Evolutionary conservation across 2,797 vertebrate genomes (phyloP).

Genomic region (Mormyrus proboscirostris): DNA sequence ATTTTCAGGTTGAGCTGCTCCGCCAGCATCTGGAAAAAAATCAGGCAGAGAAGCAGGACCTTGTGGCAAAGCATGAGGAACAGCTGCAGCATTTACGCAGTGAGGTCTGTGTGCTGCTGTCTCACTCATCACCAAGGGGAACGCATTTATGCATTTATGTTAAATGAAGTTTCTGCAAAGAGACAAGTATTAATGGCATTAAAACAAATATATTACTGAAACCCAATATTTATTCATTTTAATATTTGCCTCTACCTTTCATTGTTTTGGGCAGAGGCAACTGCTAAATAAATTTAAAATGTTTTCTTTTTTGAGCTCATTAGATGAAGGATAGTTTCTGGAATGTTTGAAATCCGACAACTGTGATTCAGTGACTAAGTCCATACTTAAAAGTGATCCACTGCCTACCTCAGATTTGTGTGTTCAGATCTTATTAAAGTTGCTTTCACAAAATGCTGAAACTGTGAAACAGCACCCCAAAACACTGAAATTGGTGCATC

Average conservation of each 20-base stretch:
- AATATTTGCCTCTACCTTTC: neutral
- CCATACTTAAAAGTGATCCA: neutral
- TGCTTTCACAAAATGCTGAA: neutral
- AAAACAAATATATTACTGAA: neutral
- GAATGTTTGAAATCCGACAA: neutral
- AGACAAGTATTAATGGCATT: neutral
- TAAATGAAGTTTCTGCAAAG: neutral
- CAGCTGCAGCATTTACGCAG: conserved; percentile 66
- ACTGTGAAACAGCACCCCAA: neutral
- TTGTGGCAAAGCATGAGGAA: conserved; percentile 73
- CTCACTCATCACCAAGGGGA: neutral
- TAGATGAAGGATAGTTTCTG: neutral
- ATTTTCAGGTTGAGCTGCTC: conserved; percentile 62
- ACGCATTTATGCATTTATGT: neutral
- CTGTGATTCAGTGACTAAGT: neutral
- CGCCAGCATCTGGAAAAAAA: conserved; percentile 63
- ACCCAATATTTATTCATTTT: neutral
- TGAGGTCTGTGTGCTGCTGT: neutral
- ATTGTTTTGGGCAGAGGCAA: neutral
- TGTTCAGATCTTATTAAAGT: conserved; percentile 24
- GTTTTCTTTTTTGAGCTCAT: neutral
- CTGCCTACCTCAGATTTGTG: neutral
- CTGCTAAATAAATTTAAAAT: neutral
- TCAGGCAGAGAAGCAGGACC: conserved; percentile 63
- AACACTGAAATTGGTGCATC: neutral